Evolutionary conservation across 2,888 invertebrate species (phyloP).

Genomic region (Yponomeuta evonymella): DNA sequence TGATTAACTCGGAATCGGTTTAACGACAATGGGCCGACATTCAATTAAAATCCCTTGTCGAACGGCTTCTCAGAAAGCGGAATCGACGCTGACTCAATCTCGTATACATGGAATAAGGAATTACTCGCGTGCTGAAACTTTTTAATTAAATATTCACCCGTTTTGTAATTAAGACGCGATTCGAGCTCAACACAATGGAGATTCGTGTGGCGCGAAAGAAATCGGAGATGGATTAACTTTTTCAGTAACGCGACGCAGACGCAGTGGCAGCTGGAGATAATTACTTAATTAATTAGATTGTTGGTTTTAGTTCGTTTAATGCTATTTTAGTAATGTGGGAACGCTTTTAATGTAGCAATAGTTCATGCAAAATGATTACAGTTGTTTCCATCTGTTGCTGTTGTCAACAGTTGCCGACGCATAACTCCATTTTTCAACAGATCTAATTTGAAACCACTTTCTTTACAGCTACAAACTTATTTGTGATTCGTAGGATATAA

Average conservation of each 20-base stretch:
- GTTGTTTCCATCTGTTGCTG: too few relatives aligned
- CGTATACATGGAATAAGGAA: conserved; percentile 73
- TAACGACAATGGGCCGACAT: conserved; percentile 71
- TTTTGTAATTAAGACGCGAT: conserved; percentile 72
- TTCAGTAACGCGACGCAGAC: conserved; percentile 29
- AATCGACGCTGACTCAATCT: conserved; percentile 68
- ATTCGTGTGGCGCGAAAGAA: conserved; percentile 50
- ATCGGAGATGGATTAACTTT: conserved; percentile 43
- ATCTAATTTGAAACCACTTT: not conserved
- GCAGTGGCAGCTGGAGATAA: conserved; percentile 22
- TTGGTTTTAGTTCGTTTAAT: conserved; percentile 22
- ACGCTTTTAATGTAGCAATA: not conserved
- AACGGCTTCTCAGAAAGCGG: conserved; percentile 61
- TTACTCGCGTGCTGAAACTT: conserved; percentile 72
- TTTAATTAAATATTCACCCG: conserved; percentile 74
- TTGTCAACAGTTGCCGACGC: too few relatives aligned
- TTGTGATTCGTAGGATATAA: not conserved
- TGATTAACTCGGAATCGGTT: conserved; percentile 72
- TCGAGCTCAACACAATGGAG: conserved; percentile 52
- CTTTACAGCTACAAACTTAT: not conserved
- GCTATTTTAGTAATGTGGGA: conserved; percentile 8
- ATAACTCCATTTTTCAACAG: too few relatives aligned
- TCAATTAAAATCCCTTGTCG: conserved; percentile 74
- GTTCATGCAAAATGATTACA: too few relatives aligned
- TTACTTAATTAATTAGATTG: conserved; percentile 27